phyloP scores from a whole-genome alignment of 2,113 vertebrate genomes.

The Pituophis catenifer region DNA sequence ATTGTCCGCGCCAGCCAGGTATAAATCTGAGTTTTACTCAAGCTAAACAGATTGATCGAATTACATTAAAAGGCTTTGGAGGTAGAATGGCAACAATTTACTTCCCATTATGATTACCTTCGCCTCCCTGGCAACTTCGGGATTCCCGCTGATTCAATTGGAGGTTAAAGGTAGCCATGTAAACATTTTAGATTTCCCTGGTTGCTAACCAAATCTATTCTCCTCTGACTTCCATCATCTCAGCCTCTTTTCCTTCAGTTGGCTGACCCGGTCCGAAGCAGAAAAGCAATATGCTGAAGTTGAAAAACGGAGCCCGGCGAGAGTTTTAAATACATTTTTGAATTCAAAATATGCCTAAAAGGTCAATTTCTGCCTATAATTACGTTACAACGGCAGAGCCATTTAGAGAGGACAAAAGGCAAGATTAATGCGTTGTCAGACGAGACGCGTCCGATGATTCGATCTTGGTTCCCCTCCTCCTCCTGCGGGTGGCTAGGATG shows the following conservation, averaged over 20 bases:
- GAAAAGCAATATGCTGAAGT: conserved; percentile 69
- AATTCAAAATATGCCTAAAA: conserved; percentile 81
- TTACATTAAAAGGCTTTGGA: conserved; percentile 53
- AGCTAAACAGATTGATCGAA: conserved; percentile 66
- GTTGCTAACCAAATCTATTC: conserved; percentile 51
- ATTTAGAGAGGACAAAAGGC: conserved; percentile 64
- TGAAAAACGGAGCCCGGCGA: conserved; percentile 77
- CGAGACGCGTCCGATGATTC: conserved; percentile 47
- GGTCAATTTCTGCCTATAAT: conserved; percentile 79
- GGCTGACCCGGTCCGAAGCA: conserved; percentile 47
- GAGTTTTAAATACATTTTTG: conserved; percentile 77
- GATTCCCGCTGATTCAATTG: conserved; percentile 38
- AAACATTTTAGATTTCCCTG: conserved; percentile 54
- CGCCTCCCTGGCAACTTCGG: conserved; percentile 53
- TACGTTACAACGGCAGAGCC: conserved; percentile 73
- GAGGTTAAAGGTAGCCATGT: conserved; percentile 45
- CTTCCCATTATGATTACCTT: conserved; percentile 60
- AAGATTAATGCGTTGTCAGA: conserved; percentile 60
- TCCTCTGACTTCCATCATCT: conserved; percentile 50
- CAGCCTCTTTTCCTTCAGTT: conserved; percentile 44
- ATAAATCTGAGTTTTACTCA: conserved; percentile 61
- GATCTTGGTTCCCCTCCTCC: conserved; percentile 21
- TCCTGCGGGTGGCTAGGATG: background rate
- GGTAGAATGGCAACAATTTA: conserved; percentile 56
- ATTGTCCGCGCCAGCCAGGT: conserved; percentile 45